Percentiles rank a stretch among this genome's conserved stretches.
phyloP scores from a whole-genome alignment of 1,140 invertebrate genomes.

The Myzus persicae region DNA sequence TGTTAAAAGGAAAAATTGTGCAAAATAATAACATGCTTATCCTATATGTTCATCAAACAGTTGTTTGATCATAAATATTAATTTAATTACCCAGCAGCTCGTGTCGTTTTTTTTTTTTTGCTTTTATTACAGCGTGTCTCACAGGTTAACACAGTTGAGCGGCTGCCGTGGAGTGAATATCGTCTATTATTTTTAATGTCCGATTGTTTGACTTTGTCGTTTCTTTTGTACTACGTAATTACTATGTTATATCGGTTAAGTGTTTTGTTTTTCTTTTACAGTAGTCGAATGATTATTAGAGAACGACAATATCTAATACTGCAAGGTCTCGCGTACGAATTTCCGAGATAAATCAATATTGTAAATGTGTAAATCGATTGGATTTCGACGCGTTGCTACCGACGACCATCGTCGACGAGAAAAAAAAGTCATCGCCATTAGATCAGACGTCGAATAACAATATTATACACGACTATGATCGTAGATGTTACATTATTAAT shows the following conservation, averaged over 20 bases:
- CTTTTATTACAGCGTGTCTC: not conserved
- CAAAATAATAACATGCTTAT: not conserved
- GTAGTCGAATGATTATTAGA: not conserved
- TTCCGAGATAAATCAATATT: not conserved
- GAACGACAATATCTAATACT: not conserved
- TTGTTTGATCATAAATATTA: constrained; percentile 24
- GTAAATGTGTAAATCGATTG: not conserved
- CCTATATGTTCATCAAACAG: constrained; percentile 18
- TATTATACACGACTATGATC: too few relatives aligned
- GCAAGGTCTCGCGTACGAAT: not conserved
- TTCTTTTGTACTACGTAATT: not conserved
- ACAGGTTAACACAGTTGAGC: not conserved
- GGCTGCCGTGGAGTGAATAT: not conserved
- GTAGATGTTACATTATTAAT: not conserved
- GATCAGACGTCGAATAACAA: not conserved
- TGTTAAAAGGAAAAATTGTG: not conserved
- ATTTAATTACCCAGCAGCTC: constrained; percentile 27
- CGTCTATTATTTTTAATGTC: constrained; percentile 46
- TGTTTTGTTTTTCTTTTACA: not conserved
- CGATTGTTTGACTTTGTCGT: constrained; percentile 5
- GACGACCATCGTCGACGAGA: not conserved
- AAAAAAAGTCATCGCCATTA: not conserved
- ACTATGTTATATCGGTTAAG: not conserved
- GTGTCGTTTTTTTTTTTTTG: not conserved
- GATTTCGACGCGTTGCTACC: not conserved